These are phyloP conservation scores for Apocheima hispidaria DNA, from an alignment of 2,888 invertebrate genomes.

Conservation along the genomic window DNA sequence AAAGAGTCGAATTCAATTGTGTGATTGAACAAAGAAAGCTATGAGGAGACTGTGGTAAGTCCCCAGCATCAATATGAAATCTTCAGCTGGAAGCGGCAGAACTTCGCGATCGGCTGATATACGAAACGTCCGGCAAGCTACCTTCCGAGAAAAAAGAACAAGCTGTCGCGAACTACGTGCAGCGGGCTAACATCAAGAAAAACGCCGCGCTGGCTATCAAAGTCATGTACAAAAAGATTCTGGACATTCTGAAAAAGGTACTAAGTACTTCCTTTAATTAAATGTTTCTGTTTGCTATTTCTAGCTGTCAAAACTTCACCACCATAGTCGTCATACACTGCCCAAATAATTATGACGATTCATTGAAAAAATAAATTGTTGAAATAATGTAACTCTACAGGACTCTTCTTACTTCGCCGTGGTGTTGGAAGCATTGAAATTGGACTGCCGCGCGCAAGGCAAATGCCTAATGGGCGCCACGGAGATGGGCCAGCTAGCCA, in stretches of 20 bases:
- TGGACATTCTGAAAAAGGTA: conserved; percentile 88
- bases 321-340: background rate
- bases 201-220: conserved; percentile 88
- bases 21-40: too few relatives aligned
- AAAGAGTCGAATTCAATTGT: too few relatives aligned
- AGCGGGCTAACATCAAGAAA: conserved; percentile 87
- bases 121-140: conserved; percentile 77
- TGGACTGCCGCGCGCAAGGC: conserved; percentile 87
- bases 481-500: conserved; percentile 88
- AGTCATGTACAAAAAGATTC: conserved; percentile 87
- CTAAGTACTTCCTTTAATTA: too few relatives aligned
- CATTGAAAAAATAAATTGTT: background rate
- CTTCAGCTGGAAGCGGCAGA: conserved; percentile 82
- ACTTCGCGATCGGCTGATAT: conserved; percentile 81
- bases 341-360: background rate
- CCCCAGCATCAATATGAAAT: too few relatives aligned
- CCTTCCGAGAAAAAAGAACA: conserved; percentile 84
- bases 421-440: conserved; percentile 84
- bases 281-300: too few relatives aligned
- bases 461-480: conserved; percentile 88
- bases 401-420: conserved; percentile 88
- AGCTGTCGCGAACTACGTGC: conserved; percentile 87
- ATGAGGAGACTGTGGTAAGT: too few relatives aligned
- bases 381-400: conserved; percentile 60
- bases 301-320: too few relatives aligned